phyloP scores from a whole-genome alignment of 2,113 vertebrate species.

The Salminus brasiliensis region DNA sequence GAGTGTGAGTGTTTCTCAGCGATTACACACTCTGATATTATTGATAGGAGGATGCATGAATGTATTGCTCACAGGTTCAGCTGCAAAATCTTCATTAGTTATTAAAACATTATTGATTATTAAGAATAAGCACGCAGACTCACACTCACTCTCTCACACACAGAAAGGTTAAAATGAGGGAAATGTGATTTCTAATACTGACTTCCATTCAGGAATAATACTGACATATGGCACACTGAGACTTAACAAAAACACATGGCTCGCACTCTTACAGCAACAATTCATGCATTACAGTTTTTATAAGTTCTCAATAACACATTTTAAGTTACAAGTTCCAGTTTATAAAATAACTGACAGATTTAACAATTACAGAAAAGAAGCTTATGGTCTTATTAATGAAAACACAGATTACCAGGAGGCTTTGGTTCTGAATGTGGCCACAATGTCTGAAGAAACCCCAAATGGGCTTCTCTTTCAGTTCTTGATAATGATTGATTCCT shows the following conservation, averaged over 20 bases:
- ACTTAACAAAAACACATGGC: conserved; percentile 27
- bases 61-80: conserved; percentile 7
- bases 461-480: not conserved
- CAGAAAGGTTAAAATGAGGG: conserved; percentile 26
- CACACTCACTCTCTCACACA: conserved; percentile 5
- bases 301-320: conserved; percentile 13
- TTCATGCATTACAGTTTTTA: not conserved
- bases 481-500: not conserved
- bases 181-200: conserved; percentile 51
- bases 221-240: conserved; percentile 50
- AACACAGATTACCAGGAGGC: not conserved
- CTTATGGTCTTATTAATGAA: conserved; percentile 1
- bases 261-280: conserved; percentile 22
- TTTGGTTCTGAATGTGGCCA: not conserved
- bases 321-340: conserved; percentile 43
- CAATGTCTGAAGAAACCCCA: not conserved
- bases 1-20: not conserved
- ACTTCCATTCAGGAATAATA: conserved; percentile 54
- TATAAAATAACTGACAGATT: conserved; percentile 22
- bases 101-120: conserved; percentile 29
- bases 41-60: not conserved
- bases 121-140: conserved; percentile 1
- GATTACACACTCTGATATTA: not conserved
- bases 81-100: conserved; percentile 37
- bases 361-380: conserved; percentile 23